phyloP scores from a whole-genome alignment of 2,888 invertebrate genomes.

The Perizoma flavofasciatum region DNA sequence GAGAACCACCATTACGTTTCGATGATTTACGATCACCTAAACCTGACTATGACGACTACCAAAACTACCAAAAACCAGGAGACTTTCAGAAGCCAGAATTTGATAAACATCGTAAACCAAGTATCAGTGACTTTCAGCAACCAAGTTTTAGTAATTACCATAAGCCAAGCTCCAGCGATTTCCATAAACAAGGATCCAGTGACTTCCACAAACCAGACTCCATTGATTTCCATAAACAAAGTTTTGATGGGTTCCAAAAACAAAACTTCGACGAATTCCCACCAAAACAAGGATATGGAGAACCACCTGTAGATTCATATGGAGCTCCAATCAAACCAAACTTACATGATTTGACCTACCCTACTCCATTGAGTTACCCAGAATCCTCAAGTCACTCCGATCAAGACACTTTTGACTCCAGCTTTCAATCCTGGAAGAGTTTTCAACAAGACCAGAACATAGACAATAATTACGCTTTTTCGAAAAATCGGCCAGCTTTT shows the following conservation, averaged over 20 bases:
- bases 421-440: conserved; percentile 47
- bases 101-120: conserved; percentile 1
- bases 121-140: conserved; percentile 1
- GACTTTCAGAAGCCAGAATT: conserved; percentile 3
- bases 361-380: conserved; percentile 41
- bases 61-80: conserved; percentile 1
- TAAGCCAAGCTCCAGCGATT: conserved; percentile 10
- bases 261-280: conserved; percentile 3
- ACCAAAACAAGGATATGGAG: conserved; percentile 48
- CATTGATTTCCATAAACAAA: conserved; percentile 20
- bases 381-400: conserved; percentile 39
- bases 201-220: conserved; percentile 19
- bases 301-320: conserved; percentile 65
- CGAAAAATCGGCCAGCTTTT: conserved; percentile 47
- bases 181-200: conserved; percentile 4
- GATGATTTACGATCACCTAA: conserved; percentile 12
- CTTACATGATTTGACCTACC: conserved; percentile 40
- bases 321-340: conserved; percentile 53
- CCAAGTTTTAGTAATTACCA: conserved; percentile 13
- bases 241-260: conserved; percentile 39
- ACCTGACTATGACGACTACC: conserved; percentile 16
- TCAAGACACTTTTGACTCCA: conserved; percentile 41
- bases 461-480: conserved; percentile 49
- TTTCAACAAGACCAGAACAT: conserved; percentile 40
- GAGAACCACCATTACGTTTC: conserved; percentile 60